These are phyloP conservation scores for Dryocosmus kuriphilus DNA, from an alignment of 2,888 invertebrate species.

Conservation along the genomic window DNA sequence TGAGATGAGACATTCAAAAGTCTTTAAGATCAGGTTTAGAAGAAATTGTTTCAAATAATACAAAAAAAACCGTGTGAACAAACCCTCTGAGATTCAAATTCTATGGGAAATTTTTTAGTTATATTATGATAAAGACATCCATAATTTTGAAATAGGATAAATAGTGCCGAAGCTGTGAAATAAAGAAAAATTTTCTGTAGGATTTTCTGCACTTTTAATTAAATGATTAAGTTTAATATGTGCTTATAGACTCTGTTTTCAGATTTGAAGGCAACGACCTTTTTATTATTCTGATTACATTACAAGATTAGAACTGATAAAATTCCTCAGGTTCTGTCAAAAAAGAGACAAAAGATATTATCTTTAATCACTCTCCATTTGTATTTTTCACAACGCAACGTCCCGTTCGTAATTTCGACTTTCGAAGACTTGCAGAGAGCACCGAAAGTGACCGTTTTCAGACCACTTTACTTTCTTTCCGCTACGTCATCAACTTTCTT, in stretches of 20 bases:
- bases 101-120: neutral
- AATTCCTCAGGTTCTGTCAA: neutral
- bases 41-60: neutral
- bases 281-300: conserved; percentile 11
- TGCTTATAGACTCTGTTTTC: neutral
- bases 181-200: too few relatives aligned
- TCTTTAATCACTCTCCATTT: neutral
- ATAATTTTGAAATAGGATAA: too few relatives aligned
- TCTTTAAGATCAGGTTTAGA: neutral
- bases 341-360: neutral
- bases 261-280: conserved; percentile 10
- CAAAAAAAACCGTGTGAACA: conserved; percentile 12
- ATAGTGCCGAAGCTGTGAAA: too few relatives aligned
- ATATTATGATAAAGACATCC: too few relatives aligned
- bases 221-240: neutral
- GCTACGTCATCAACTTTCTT: too few relatives aligned
- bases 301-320: conserved; percentile 31
- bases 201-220: too few relatives aligned
- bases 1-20: conserved; percentile 7
- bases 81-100: neutral
- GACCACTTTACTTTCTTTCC: too few relatives aligned
- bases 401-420: too few relatives aligned
- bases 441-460: too few relatives aligned
- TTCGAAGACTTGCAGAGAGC: too few relatives aligned
- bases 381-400: too few relatives aligned